phyloP scores from a whole-genome alignment of 2,888 invertebrate genomes.

The Aporophyla lueneburgensis region DNA sequence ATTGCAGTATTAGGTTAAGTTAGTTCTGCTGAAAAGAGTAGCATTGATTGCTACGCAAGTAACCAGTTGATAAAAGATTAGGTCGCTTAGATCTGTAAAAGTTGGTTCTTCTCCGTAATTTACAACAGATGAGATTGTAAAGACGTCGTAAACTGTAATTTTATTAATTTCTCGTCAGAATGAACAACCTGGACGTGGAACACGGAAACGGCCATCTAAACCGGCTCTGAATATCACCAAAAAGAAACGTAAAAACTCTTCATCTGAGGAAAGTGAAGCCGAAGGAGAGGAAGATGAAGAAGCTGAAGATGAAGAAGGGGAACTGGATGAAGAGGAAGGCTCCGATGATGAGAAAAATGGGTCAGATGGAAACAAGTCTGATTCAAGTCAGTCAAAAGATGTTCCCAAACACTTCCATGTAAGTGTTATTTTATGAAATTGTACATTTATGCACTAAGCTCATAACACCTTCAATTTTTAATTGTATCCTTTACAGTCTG shows the following conservation, averaged over 20 bases:
- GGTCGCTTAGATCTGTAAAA: not conserved
- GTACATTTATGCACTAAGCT: not conserved
- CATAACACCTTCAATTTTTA: not conserved
- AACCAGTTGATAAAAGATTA: not conserved
- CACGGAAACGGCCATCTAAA: conserved; percentile 83
- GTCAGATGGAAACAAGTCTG: conserved; percentile 89
- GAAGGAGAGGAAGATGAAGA: conserved; percentile 86
- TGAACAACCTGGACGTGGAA: conserved; percentile 82
- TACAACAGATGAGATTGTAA: not conserved
- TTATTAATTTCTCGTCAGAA: conserved; percentile 68
- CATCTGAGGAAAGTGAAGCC: conserved; percentile 87
- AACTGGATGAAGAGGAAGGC: conserved; percentile 88
- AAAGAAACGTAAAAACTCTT: conserved; percentile 87
- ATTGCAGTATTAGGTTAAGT: conserved; percentile 54
- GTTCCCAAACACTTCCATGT: conserved; percentile 91
- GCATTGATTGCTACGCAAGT: not conserved
- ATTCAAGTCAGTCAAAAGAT: conserved; percentile 90
- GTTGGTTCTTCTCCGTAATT: not conserved
- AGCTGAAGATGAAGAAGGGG: conserved; percentile 87
- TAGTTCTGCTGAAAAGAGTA: conserved; percentile 4
- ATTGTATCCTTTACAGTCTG: conserved; percentile 87
- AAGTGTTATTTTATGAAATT: conserved; percentile 62
- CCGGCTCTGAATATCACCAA: conserved; percentile 83
- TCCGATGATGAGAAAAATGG: conserved; percentile 90
- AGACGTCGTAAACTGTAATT: not conserved